Conservation (phyloP, 2,888 invertebrate species). For the Tromatobia lineatoria region DNA sequence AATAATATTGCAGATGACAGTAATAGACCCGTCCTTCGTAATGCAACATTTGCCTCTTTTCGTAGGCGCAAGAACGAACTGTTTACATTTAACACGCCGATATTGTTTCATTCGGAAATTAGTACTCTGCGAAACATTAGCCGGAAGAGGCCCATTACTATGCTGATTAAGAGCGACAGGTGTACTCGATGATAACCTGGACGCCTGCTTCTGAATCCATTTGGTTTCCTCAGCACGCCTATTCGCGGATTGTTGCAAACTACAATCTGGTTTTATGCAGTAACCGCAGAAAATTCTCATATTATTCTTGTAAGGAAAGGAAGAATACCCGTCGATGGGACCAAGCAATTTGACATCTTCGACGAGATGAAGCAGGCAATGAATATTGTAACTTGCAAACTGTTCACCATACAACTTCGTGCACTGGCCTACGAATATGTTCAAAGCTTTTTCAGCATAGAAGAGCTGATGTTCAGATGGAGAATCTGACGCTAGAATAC, state of each 20-base stretch:
- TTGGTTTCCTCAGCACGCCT: slow-evolving; percentile 12
- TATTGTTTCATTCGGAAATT: slow-evolving; percentile 9
- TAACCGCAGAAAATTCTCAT: slow-evolving; percentile 27
- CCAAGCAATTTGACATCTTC: slow-evolving; percentile 51
- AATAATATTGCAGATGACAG: slow-evolving; percentile 10
- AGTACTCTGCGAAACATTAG: not conserved
- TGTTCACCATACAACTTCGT: too few relatives aligned
- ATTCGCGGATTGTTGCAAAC: slow-evolving; percentile 36
- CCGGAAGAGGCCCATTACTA: slow-evolving; percentile 9
- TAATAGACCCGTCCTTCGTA: slow-evolving; percentile 5
- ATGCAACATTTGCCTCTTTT: slow-evolving; percentile 5
- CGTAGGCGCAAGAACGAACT: not conserved
- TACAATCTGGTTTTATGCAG: slow-evolving; percentile 25
- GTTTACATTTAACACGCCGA: slow-evolving; percentile 11
- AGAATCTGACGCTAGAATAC: slow-evolving; percentile 63
- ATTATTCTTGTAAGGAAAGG: slow-evolving; percentile 46
- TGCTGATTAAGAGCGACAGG: not conserved
- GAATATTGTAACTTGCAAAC: too few relatives aligned
- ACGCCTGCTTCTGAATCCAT: not conserved
- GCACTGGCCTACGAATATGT: slow-evolving; percentile 49
- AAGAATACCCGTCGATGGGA: too few relatives aligned
- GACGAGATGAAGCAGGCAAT: slow-evolving; percentile 40
- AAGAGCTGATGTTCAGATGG: slow-evolving; percentile 41
- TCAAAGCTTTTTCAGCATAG: slow-evolving; percentile 50
- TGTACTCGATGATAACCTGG: not conserved